phyloP scores from a whole-genome alignment of 2,888 invertebrate species.

The Congeria kusceri region DNA sequence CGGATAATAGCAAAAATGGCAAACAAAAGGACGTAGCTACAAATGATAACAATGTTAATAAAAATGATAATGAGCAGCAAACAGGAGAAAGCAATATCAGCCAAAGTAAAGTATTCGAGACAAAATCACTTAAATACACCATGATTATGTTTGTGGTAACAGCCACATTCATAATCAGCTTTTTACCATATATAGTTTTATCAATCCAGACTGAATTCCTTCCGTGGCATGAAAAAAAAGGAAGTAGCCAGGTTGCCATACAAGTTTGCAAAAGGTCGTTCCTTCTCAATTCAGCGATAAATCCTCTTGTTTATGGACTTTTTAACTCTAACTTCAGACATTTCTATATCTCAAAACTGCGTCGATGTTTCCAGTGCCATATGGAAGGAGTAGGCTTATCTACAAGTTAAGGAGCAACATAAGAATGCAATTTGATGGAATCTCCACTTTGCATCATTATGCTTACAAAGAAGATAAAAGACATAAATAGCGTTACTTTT shows the following conservation, averaged over 20 bases:
- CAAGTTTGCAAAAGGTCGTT: conserved; percentile 64
- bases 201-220: conserved; percentile 56
- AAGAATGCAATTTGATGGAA: no score
- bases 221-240: conserved; percentile 43
- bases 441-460: no score
- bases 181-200: conserved; percentile 60
- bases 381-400: background rate
- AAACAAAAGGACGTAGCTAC: no score
- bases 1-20: no score
- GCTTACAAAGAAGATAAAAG: no score
- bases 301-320: conserved; percentile 66
- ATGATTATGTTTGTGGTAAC: conserved; percentile 63
- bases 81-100: background rate
- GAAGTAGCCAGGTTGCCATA: conserved; percentile 46
- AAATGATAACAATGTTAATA: background rate
- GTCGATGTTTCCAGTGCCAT: conserved; percentile 21
- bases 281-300: conserved; percentile 61
- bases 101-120: background rate
- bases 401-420: background rate
- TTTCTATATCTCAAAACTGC: conserved; percentile 39
- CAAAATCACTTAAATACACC: conserved; percentile 59
- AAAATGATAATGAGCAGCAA: background rate
- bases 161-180: conserved; percentile 60
- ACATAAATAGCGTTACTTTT: no score
- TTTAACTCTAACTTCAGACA: conserved; percentile 62